These are phyloP conservation scores for Cataglyphis livida DNA, from an alignment of 2,888 invertebrate species.

Conservation along the genomic window DNA sequence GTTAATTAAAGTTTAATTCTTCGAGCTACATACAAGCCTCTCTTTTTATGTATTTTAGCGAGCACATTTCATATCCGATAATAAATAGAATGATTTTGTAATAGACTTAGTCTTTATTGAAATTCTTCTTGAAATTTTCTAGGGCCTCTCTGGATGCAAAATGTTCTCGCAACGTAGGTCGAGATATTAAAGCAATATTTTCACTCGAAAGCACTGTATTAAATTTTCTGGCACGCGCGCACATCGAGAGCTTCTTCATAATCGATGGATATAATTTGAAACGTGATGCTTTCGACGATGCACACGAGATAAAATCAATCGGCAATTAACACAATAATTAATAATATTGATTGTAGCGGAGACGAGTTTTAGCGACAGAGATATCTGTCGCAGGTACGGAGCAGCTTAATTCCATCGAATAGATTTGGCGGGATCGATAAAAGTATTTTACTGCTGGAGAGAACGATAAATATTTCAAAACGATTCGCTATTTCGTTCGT, in stretches of 20 bases:
- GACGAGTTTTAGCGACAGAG: conserved; percentile 4
- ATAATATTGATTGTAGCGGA: not conserved
- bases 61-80: not conserved
- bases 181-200: not conserved
- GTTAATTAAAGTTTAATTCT: not conserved
- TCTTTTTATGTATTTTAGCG: not conserved
- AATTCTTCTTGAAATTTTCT: not conserved
- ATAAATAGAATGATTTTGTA: not conserved
- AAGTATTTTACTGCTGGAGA: not conserved
- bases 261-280: not conserved
- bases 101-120: not conserved
- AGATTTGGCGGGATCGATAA: conserved; percentile 24
- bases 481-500: not conserved
- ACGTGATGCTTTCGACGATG: not conserved
- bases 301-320: not conserved
- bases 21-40: not conserved
- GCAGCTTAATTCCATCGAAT: not conserved
- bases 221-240: not conserved
- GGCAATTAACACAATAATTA: not conserved
- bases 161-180: not conserved
- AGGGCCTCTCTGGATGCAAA: not conserved
- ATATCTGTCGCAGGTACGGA: not conserved
- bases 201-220: not conserved
- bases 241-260: not conserved
- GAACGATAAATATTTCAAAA: not conserved